Evolutionary conservation across 2,113 vertebrate genomes (phyloP).

Genomic region (Takifugu bimaculatus): DNA sequence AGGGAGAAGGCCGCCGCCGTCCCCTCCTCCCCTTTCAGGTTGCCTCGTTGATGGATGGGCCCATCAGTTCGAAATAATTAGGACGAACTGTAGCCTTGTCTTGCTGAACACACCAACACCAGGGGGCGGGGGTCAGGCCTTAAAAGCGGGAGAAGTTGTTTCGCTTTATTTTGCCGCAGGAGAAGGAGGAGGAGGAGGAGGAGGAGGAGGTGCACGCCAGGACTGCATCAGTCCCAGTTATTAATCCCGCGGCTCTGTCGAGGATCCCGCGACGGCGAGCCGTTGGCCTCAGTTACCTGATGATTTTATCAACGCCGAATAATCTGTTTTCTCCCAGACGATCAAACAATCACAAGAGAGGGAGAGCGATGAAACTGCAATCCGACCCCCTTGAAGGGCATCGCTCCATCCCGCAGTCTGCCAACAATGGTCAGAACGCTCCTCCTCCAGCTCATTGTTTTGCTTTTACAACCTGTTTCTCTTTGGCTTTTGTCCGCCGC

Average conservation of each 20-base stretch:
- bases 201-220: conserved; percentile 1
- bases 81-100: conserved; percentile 66
- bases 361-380: background rate
- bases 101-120: conserved; percentile 62
- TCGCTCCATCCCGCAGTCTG: conserved; percentile 14
- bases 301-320: conserved; percentile 7
- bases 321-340: background rate
- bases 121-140: conserved; percentile 55
- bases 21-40: conserved; percentile 27
- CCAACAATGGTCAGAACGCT: background rate
- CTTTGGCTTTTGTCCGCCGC: too few relatives aligned
- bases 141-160: conserved; percentile 49
- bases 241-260: conserved; percentile 3
- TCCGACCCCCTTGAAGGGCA: conserved; percentile 35
- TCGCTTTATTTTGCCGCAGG: conserved; percentile 21
- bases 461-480: too few relatives aligned
- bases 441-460: too few relatives aligned
- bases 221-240: conserved; percentile 37
- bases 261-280: conserved; percentile 27
- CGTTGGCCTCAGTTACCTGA: conserved; percentile 5
- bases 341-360: conserved; percentile 5
- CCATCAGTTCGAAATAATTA: conserved; percentile 77
- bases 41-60: conserved; percentile 69
- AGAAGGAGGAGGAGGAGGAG: background rate
- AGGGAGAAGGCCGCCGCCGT: conserved; percentile 4